Evolutionary conservation across 2,888 invertebrate species (phyloP), one percentile per base, ranked within the genome.

Genomic region (Loripinus fragilis): DNA sequence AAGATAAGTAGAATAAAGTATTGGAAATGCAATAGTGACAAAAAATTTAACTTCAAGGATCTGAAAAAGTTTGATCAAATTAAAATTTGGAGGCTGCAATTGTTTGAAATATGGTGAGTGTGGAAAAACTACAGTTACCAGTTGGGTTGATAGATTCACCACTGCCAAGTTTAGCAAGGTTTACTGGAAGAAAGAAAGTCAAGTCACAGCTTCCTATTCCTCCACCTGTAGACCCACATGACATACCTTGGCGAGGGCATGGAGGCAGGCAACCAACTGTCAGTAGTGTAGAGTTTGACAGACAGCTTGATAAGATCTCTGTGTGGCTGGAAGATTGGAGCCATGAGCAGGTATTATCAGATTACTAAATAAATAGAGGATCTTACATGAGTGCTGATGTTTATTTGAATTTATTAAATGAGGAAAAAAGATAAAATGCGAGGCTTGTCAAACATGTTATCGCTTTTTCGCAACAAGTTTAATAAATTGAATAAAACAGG

Each of bases 261-360:
- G 91, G 90, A 41, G 90, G 90, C 0, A 81, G 86, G 25, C 79
- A 81, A 41, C 88, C 90, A 20, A 89, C 90, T 23, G 64, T 81
- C 60, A 88, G 89, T 23, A 83, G 88, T 71, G 89, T 91, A 42
- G 88, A 90, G 71, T 91, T 91, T 87, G 91, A 91, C 71, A 84
- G 89, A 71, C 91, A 91, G 77, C 76, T 91, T 79, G 91, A 91
- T 71, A 90, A 90, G 73, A 82, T 91, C 20, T 85, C 89, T 33
- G 84, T 90, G 28, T 91, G 91, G 91, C 28, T 91, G 52, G 91
- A 91, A 67, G 70, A 81, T 0, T 91, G 91, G 91, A 85, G 82
- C 35, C 91, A 91, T 75, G 81, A 86, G 45, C 87, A 89, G 87
- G 91, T 91, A 83, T 52, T 38, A 8, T 38, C n/a, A n/a, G n/a